phyloP scores from a whole-genome alignment of 2,113 vertebrate genomes.

The Vulpes lagopus region DNA sequence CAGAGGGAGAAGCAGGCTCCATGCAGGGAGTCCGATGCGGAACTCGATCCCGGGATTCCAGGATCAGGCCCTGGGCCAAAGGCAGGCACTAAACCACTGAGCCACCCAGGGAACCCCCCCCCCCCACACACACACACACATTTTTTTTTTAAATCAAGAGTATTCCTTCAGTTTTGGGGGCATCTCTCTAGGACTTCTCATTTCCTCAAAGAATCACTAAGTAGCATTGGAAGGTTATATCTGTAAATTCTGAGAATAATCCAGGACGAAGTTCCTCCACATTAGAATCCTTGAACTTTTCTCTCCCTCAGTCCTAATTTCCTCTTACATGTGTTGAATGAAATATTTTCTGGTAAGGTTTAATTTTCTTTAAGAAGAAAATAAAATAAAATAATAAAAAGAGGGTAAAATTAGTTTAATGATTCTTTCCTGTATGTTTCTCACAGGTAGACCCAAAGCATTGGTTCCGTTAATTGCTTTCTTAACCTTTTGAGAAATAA shows the following conservation, averaged over 20 bases:
- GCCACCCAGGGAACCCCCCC: too few species aligned
- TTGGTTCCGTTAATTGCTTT: background rate
- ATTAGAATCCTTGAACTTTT: background rate
- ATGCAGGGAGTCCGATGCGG: too few species aligned
- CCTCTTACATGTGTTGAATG: background rate
- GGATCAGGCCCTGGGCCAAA: too few species aligned
- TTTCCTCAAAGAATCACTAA: background rate
- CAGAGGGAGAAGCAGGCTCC: too few species aligned
- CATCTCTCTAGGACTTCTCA: background rate
- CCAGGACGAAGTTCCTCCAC: background rate
- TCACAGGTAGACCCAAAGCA: background rate
- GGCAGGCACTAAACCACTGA: too few species aligned
- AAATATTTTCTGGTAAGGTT: background rate
- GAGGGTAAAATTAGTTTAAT: background rate
- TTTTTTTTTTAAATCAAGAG: background rate
- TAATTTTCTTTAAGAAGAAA: background rate
- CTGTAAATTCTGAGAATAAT: background rate
- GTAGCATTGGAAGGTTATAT: background rate
- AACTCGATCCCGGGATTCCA: too few species aligned
- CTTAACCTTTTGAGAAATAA: background rate
- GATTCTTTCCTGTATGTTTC: background rate
- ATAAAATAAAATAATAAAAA: background rate
- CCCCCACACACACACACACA: too few species aligned
- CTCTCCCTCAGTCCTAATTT: background rate
- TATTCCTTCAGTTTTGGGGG: background rate